These are phyloP conservation scores for Laspeyria flexula DNA, from an alignment of 2,888 invertebrate species.

Conservation along the genomic window DNA sequence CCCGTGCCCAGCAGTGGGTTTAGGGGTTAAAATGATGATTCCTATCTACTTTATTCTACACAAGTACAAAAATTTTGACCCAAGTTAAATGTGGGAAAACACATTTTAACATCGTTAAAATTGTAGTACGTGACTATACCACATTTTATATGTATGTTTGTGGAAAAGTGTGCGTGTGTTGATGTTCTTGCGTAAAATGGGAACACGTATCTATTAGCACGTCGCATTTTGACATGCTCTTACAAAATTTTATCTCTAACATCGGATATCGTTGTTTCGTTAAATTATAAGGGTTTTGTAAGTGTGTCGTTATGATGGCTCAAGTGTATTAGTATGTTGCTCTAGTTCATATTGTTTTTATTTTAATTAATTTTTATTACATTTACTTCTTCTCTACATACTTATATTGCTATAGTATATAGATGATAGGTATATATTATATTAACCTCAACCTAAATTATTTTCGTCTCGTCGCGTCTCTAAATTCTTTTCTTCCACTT, in stretches of 20 bases:
- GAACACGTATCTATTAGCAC: slow-evolving; percentile 37
- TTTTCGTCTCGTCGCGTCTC: no score
- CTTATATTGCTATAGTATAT: no score
- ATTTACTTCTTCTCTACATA: no score
- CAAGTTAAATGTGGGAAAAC: slow-evolving; percentile 46
- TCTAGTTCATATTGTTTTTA: not conserved
- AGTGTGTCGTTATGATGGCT: not conserved
- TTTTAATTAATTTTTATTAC: no score
- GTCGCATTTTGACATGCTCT: slow-evolving; percentile 34
- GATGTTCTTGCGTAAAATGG: slow-evolving; percentile 21
- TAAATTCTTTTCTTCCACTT: no score
- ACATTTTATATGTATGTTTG: slow-evolving; percentile 25
- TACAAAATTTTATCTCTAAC: slow-evolving; percentile 18
- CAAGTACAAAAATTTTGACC: slow-evolving; percentile 5
- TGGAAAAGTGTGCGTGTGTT: slow-evolving; percentile 19
- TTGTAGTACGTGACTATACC: slow-evolving; percentile 45
- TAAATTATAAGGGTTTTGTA: slow-evolving; percentile 6
- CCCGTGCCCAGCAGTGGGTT: no score
- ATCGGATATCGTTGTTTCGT: slow-evolving; percentile 15
- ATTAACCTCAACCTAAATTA: no score
- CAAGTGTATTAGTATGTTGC: not conserved
- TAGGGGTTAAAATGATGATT: no score
- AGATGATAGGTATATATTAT: no score
- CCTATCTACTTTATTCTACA: not conserved
- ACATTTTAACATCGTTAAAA: slow-evolving; percentile 32